Percentiles rank a stretch among this genome's conserved stretches.
phyloP scores from a whole-genome alignment of 1,140 invertebrate genomes.

The Nebria ingens region DNA sequence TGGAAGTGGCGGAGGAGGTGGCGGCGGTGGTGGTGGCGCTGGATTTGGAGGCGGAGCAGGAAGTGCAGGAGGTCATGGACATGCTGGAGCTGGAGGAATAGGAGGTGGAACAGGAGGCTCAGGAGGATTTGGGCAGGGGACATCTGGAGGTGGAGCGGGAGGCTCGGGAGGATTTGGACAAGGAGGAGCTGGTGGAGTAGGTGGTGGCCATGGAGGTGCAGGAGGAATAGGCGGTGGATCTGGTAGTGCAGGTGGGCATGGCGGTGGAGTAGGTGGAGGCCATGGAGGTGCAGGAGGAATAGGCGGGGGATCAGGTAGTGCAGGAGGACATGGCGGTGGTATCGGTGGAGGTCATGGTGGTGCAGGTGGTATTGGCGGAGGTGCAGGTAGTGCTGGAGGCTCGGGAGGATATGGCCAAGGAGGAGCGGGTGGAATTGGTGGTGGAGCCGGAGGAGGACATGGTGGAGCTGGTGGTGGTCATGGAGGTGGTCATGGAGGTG shows the following conservation, averaged over 20 bases:
- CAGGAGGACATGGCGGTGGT: constrained; percentile 33
- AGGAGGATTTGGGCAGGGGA: constrained; percentile 16
- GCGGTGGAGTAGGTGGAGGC: constrained; percentile 14
- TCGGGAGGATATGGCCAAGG: constrained; percentile 31
- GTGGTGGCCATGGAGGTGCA: constrained; percentile 14
- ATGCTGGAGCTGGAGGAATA: constrained; percentile 16
- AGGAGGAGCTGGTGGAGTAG: constrained; percentile 17
- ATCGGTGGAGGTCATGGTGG: constrained; percentile 18
- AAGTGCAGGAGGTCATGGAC: constrained; percentile 18
- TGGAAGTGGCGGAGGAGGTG: constrained; percentile 15
- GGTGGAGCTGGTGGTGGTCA: constrained; percentile 19
- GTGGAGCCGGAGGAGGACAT: constrained; percentile 26
- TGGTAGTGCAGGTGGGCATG: constrained; percentile 16
- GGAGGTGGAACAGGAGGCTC: constrained; percentile 14
- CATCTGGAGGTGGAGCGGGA: constrained; percentile 14
- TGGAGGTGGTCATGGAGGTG: constrained; percentile 34
- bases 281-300: constrained; percentile 13
- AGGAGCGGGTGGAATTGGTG: constrained; percentile 19
- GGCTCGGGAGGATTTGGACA: constrained; percentile 12
- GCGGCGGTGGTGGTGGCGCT: constrained; percentile 18
- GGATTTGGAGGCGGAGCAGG: constrained; percentile 18
- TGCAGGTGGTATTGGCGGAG: constrained; percentile 14
- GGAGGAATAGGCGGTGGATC: constrained; percentile 14
- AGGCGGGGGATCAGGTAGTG: constrained; percentile 14
- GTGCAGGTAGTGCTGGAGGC: constrained; percentile 23